Evolutionary conservation across 2,113 vertebrate species (phyloP), one percentile per base, ranked within the genome.

Genomic region (Octodon degus): DNA sequence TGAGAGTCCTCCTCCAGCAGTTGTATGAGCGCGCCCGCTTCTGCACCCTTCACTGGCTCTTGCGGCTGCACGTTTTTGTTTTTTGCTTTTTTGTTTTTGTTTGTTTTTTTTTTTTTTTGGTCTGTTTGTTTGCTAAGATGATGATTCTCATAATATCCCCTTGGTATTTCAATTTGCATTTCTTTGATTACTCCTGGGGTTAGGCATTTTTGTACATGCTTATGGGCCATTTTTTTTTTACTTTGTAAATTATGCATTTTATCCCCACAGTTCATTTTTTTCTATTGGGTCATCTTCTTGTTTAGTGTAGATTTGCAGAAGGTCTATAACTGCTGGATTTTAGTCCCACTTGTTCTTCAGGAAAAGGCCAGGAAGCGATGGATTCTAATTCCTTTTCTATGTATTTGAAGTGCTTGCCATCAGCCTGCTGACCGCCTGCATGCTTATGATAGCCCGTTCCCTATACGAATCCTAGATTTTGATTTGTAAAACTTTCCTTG

Each of bases 311-410:
- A 94, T 50, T 72, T 90, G 25, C n/a, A 92, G 47, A 63, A 91
- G 70, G 79, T 58, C 16, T 87, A 53, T 12, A 22, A 67, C 37
- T 65, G 40, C 53, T 40, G 20, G 37, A 74, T 74, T 74, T 74
- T 74, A 74, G 40, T 24, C 37, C 20, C n/a, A 74, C 70, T 24
- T 74, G 70, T 40, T 74, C 70, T 74, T 24, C 24, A 22, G n/a
- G 9, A 40, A 72, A 72, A 40, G n/a, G n/a, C n/a, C 20, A 22
- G 40, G 70, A 74, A 74, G 70, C 9, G 24, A 40, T 53, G 47
- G 19, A 62, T 62, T 95, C 74, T 68, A 82, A 43, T 86, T 81
- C 58, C 13, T 84, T 93, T 92, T 89, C 32, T 92, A 12, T 68
- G n/a, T 16, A 16, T 76, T 88, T 93, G 76, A 85, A 96, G 37